A percentile compares a stretch with the other conserved stretches of the same genome.
These are phyloP conservation scores for Bolinopsis microptera DNA, from an alignment of 37 sponge, comb jelly and placozoan species.

Conservation along the genomic window DNA sequence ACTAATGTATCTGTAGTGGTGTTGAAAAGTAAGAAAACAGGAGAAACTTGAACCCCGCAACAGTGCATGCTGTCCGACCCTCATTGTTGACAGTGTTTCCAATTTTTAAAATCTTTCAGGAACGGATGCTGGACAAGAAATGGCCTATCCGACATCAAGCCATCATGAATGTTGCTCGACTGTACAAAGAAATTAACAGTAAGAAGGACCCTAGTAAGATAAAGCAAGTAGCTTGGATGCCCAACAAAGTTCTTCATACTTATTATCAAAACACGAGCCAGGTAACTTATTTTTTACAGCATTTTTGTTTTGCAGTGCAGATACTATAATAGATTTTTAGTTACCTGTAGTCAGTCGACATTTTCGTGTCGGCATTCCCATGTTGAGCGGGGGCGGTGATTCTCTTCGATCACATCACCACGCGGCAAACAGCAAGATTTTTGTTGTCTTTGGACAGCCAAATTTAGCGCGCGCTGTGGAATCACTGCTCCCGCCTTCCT, in stretches of 20 bases:
- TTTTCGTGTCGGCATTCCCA: background rate
- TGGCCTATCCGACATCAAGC: conserved; percentile 64
- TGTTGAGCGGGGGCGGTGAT: background rate
- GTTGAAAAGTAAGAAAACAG: no score
- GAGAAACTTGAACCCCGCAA: no score
- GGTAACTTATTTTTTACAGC: conserved; percentile 65
- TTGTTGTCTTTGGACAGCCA: background rate
- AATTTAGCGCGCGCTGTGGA: background rate
- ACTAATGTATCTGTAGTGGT: no score
- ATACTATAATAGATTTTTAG: background rate
- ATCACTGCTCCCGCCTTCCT: conserved; percentile 33
- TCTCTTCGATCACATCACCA: background rate
- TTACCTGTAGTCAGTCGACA: background rate
- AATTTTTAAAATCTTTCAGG: no score
- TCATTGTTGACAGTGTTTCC: no score
- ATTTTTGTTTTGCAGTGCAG: background rate
- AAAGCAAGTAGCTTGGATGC: conserved; percentile 76
- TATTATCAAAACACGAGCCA: conserved; percentile 77
- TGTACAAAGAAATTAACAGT: conserved; percentile 50
- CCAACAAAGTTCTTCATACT: conserved; percentile 83
- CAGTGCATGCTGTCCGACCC: no score
- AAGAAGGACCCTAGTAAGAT: conserved; percentile 56
- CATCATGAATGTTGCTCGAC: conserved; percentile 59
- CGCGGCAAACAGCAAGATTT: background rate
- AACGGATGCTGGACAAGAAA: conserved; percentile 63